Evolutionary conservation across 2,113 vertebrate species (phyloP), one percentile per base, ranked within the genome.

Genomic region (Leuciscus idus): DNA sequence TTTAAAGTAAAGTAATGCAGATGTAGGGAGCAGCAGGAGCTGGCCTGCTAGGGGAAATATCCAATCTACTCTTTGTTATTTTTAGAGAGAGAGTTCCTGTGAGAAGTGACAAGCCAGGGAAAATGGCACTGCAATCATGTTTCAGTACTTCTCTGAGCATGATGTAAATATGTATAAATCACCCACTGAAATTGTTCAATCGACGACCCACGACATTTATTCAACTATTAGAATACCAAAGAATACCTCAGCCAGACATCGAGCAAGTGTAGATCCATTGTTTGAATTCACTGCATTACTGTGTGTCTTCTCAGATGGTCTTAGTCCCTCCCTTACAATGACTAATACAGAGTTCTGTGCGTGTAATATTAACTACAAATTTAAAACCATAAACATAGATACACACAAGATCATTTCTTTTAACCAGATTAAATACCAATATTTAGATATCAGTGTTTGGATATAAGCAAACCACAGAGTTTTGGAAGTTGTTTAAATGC

Each of bases 111-210:
- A 85, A 70, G 57, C 84, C 72, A 85, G 84, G 66, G 46, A 73
- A 85, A 80, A 86, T 62, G 85, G 52, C 64, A 81, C 77, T 80
- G 76, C 76, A 93, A 90, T 91, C 70, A 66, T 50, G 50, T 70
- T 70, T 75, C 23, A 92, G 46, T 87, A 59, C 79, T 73, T 50
- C 61, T 86, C 91, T 91, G 90, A 80, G 88, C 92, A 88, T 82
- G 85, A 88, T 96, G 95, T 96, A 95, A 95, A 96, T 96, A 96
- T 88, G 79, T 89, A 84, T 90, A 89, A 87, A 87, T 88, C 70
- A 62, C 86, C 88, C 85, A 75, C 73, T 88, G 79, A 62, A 28
- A 43, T 55, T 57, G 73, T 36, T 26, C 68, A 79, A 82, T 55
- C 48, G 21, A n/a, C 0, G 21, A 61, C 68, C 85, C 81, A 84